Base-by-base conservation (phyloP, 2,888 invertebrate genomes). In the Cyaniris semiargus region DNA sequence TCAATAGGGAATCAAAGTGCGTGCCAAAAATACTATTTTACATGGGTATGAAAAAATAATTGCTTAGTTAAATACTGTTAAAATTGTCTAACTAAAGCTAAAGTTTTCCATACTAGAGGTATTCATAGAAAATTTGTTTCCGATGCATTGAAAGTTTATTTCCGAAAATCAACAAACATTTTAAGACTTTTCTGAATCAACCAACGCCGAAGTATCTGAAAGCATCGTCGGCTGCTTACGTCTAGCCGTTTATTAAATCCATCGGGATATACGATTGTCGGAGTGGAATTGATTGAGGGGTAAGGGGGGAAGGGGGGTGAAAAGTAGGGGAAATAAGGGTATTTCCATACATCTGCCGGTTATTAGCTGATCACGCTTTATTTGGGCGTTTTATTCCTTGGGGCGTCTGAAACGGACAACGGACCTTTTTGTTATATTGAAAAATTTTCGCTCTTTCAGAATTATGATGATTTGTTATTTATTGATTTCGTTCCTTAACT, bases 271-370 rank as follows among this genome's bases (percentile, higher is more conserved):
- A 78, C 79, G 82, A 83, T 83, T 83, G 83, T 81, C 83, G 81
- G 80, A 82, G 82, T 81, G 78, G 84, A 85, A 84, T 84, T 84
- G 84, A 85, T 84, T 82, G 83, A 81, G 78, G 78, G 13, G 44
- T 44, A 44, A 56, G 79, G 60, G 7, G 18, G 8, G n/a, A 58
- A n/a, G n/a, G 58, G 79, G 79, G 79, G 83, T 58, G 58, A 23
- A 60, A 23, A n/a, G 23, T 21, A 23, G 23, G 60, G n/a, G 2
- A 4, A 27, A 66, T 2, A 58, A 78, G 78, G 79, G 83, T 83
- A 83, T 79, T 80, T 78, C 71, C 72, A 76, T 79, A 56, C 80
- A 81, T 80, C 80, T 82, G 81, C 79, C 81, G 80, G 81, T 82
- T 81, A 82, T 79, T 80, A 79, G 80, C 80, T 71, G 72, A 72